Conservation (phyloP, 2,113 vertebrate genomes). For the Lepisosteus osseus region DNA sequence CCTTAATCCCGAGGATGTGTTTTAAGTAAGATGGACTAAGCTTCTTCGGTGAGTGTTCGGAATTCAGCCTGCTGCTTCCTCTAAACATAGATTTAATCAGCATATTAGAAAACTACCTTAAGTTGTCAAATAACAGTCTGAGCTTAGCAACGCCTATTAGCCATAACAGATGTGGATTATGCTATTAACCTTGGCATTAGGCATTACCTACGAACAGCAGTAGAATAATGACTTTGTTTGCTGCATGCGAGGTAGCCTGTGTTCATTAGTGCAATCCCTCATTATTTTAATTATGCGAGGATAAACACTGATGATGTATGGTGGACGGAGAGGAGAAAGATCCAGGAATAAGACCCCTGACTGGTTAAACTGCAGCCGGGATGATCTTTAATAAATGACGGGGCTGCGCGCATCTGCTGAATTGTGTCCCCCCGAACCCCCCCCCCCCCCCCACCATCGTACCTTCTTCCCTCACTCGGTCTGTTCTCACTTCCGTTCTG, state of each 20-base stretch:
- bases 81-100: slow-evolving; percentile 62
- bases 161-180: slow-evolving; percentile 66
- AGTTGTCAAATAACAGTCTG: slow-evolving; percentile 65
- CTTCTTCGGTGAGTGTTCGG: slow-evolving; percentile 52
- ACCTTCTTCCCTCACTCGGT: too few species aligned
- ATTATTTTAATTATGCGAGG: slow-evolving; percentile 36
- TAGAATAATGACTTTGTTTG: slow-evolving; percentile 61
- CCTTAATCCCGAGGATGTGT: slow-evolving; percentile 46
- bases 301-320: not conserved
- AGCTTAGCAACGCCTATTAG: slow-evolving; percentile 67
- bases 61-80: slow-evolving; percentile 43
- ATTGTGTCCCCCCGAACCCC: too few species aligned
- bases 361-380: not conserved
- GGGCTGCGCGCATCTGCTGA: not conserved
- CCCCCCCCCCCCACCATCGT: too few species aligned
- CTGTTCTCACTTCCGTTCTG: too few species aligned
- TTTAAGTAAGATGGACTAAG: slow-evolving; percentile 54
- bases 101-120: slow-evolving; percentile 55
- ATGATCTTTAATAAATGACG: slow-evolving; percentile 1
- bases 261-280: slow-evolving; percentile 32
- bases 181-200: slow-evolving; percentile 66
- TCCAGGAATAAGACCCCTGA: not conserved
- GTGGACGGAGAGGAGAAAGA: not conserved
- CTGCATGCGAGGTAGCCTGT: slow-evolving; percentile 38
- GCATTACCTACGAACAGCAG: slow-evolving; percentile 55